Base-by-base conservation (phyloP, 2,888 invertebrate genomes). In the Chalcosyrphus nemorum region DNA sequence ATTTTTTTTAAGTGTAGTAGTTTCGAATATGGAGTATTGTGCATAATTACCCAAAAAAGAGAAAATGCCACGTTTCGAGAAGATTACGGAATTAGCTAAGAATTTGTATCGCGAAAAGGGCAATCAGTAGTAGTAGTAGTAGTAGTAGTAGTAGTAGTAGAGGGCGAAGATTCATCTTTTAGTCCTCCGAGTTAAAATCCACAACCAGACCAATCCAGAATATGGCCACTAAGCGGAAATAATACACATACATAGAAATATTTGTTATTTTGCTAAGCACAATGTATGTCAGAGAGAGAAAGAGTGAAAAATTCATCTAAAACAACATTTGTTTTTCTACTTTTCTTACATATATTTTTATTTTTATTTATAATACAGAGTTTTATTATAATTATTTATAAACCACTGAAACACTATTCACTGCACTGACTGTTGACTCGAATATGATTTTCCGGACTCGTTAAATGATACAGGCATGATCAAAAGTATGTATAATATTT, bases 21-120 rank as follows among this genome's bases (percentile, higher is more conserved):
- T 59, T 52, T 74, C 56, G 65, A 56, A 38, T 59, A 68, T 32
- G 66, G 50, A 76, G 76, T 68, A 52, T 65, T 75, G 56, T 65
- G 56, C 50, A 76, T 76, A 76, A 59, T 76, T 76, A 76, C 76
- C n/a, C 76, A 59, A 66, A 47, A 47, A 52, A 29, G 50, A 59
- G 50, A 68, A 50, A 29, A 47, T 63, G 35, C 29, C 50, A 52
- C 63, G 43, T 52, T 63, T 63, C 50, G 29, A 63, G 13, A 65
- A 66, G 38, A 32, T 43, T 32, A 27, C 11, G 32, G 13, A n/a
- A 56, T n/a, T 35, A 32, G 41, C 5, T 66, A 66, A 45, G 29
- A 21, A 35, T 6, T 17, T 43, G n/a, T 52, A 35, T 65, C 38
- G 47, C n/a, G 9, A 17, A 21, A 11, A 50, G 45, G 50, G 59